Conservation (phyloP, 2,797 vertebrate species). For the Pangasius mekongensis region DNA sequence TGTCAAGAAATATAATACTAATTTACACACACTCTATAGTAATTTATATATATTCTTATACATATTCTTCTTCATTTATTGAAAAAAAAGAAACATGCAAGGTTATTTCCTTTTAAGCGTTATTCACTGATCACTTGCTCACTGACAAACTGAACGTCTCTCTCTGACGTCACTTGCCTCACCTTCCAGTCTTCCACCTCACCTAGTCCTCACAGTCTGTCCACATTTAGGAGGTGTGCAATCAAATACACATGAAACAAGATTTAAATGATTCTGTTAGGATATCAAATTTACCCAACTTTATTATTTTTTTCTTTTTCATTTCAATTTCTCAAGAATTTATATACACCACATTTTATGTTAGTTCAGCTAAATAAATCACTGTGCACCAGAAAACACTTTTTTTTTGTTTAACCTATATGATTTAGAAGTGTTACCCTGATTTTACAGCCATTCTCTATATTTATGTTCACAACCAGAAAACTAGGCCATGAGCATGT, state of each 20-base stretch:
- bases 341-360: neutral
- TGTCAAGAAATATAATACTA: neutral
- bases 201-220: neutral
- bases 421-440: neutral
- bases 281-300: neutral
- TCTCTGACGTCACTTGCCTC: conserved; percentile 11
- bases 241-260: neutral
- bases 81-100: no score
- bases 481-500: neutral
- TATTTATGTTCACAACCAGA: neutral
- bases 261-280: neutral
- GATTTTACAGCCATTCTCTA: neutral
- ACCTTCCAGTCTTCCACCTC: neutral
- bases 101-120: neutral
- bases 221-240: neutral
- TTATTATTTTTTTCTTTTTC: neutral
- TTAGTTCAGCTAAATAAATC: neutral
- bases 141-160: neutral
- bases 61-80: neutral
- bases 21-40: neutral
- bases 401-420: neutral
- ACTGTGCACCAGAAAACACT: neutral
- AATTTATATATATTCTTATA: no score
- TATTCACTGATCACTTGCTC: neutral
- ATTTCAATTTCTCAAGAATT: neutral